These are phyloP conservation scores for Poeciliopsis turneri DNA, from an alignment of 2,797 vertebrate species.

Conservation along the genomic window DNA sequence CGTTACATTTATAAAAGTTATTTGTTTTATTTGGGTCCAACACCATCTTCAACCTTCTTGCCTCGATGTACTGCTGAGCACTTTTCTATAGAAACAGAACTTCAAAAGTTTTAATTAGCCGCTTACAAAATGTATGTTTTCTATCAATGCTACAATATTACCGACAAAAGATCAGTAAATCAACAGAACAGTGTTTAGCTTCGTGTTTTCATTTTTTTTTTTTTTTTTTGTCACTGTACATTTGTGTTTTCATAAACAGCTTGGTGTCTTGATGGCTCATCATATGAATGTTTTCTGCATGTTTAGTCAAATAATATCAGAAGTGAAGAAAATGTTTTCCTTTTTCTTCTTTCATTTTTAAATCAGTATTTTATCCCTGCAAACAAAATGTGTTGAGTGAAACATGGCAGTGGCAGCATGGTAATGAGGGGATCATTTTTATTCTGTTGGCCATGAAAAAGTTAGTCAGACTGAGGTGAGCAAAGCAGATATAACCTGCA, in stretches of 20 bases:
- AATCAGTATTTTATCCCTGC: background rate
- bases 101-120: background rate
- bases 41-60: slow-evolving; percentile 2
- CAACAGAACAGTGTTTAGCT: background rate
- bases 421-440: background rate
- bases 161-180: slow-evolving; percentile 1
- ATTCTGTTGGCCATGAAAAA: background rate
- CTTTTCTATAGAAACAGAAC: slow-evolving; percentile 10
- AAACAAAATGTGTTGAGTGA: background rate
- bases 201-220: background rate
- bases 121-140: background rate
- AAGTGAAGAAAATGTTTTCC: background rate
- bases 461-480: background rate
- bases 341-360: background rate
- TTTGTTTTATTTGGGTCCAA: slow-evolving; percentile 21
- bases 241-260: slow-evolving; percentile 29
- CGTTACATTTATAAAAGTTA: background rate
- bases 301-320: slow-evolving; percentile 8
- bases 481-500: background rate
- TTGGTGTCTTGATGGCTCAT: slow-evolving; percentile 25
- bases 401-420: background rate
- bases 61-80: background rate
- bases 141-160: background rate
- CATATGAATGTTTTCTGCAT: slow-evolving; percentile 8
- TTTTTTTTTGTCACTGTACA: slow-evolving; percentile 41